These are phyloP conservation scores for Musca vetustissima DNA, from an alignment of 1,140 invertebrate species.

Conservation along the genomic window DNA sequence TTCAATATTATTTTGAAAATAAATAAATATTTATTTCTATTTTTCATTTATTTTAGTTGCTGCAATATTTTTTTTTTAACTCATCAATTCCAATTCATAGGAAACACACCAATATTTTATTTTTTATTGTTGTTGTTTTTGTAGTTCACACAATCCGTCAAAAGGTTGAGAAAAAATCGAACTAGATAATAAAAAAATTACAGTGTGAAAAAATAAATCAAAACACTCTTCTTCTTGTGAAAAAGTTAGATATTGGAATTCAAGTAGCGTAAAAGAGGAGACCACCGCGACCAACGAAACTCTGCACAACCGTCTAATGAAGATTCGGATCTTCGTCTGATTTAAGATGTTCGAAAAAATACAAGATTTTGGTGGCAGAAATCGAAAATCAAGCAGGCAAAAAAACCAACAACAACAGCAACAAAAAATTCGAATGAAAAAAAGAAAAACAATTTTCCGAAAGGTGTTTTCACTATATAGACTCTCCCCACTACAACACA, in stretches of 20 bases:
- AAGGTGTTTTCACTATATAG: conserved; percentile 2
- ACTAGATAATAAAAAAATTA: conserved; percentile 1
- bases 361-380: conserved; percentile 7
- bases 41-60: no score
- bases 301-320: conserved; percentile 53
- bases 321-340: conserved; percentile 53
- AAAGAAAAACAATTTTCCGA: conserved; percentile 5
- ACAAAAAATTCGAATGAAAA: no score
- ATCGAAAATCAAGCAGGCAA: background rate
- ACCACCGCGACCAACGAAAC: conserved; percentile 29
- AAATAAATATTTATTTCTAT: no score
- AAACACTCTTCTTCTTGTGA: no score
- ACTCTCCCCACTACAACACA: no score
- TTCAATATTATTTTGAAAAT: no score
- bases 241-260: background rate
- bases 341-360: conserved; percentile 33
- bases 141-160: conserved; percentile 13
- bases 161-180: conserved; percentile 9
- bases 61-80: no score
- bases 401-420: background rate
- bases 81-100: background rate
- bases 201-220: conserved; percentile 14
- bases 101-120: background rate
- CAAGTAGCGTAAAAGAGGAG: background rate
- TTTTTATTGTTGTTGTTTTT: conserved; percentile 12